phyloP scores from a whole-genome alignment of 1,140 invertebrate species.

The Formica selysi region DNA sequence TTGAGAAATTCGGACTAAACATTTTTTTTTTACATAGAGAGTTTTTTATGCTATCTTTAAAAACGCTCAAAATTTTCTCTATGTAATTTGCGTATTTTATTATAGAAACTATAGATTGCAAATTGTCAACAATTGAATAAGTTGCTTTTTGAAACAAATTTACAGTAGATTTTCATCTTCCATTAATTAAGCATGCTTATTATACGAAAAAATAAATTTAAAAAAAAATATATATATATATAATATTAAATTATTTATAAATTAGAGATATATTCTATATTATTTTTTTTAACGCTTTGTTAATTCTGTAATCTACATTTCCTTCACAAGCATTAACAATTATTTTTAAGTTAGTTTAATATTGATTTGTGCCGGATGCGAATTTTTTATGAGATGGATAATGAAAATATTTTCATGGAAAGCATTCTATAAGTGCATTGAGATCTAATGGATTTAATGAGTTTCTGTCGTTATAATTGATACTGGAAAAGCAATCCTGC shows the following conservation, averaged over 20 bases:
- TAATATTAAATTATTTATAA: background rate
- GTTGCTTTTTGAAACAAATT: background rate
- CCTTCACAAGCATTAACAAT: background rate
- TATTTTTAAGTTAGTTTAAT: background rate
- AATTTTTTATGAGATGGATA: background rate
- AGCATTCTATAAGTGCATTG: slow-evolving; percentile 69
- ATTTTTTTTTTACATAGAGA: background rate
- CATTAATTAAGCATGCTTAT: slow-evolving; percentile 4
- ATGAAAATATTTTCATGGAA: slow-evolving; percentile 2
- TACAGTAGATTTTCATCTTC: background rate
- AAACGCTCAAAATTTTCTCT: background rate
- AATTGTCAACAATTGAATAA: background rate
- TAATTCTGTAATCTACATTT: background rate
- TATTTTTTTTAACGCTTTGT: background rate
- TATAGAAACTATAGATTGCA: background rate
- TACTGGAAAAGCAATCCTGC: slow-evolving; percentile 68
- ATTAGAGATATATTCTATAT: background rate
- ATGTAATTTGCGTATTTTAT: background rate
- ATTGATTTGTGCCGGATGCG: background rate
- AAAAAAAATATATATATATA: background rate
- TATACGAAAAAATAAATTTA: no score
- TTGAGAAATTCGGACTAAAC: background rate
- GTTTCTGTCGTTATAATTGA: slow-evolving; percentile 73
- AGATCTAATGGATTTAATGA: slow-evolving; percentile 73
- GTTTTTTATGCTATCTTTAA: background rate